Conservation (phyloP, 64 coral and sea anemone species). For the Acropora tenuis region DNA sequence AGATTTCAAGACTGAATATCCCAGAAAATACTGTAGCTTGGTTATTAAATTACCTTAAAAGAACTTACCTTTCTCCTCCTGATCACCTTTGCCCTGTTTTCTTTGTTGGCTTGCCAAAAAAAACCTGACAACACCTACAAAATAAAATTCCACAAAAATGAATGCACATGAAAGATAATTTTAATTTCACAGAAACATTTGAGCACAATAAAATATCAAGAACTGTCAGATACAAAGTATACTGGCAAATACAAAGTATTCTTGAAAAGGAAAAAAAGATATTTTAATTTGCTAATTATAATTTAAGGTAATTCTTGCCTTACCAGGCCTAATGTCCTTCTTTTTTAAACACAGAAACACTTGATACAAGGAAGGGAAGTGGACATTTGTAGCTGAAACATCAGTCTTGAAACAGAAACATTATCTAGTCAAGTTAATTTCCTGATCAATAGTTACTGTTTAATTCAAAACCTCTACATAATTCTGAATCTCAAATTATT, state of each 20-base stretch:
- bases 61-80: slow-evolving; percentile 15
- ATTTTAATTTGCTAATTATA: not conserved
- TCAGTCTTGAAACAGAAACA: not conserved
- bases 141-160: not conserved
- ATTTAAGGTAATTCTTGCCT: not conserved
- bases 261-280: not conserved
- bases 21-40: not conserved
- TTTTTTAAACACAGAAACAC: slow-evolving; percentile 28
- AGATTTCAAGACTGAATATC: not conserved
- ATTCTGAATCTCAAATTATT: no score
- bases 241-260: not conserved
- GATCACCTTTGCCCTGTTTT: slow-evolving; percentile 9
- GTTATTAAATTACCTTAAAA: not conserved
- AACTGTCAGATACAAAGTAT: no score
- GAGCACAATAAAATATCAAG: no score
- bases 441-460: no score
- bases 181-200: no score
- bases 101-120: slow-evolving; percentile 51
- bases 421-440: not conserved
- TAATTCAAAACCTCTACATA: no score
- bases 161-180: not conserved
- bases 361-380: slow-evolving; percentile 29
- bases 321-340: not conserved
- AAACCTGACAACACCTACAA: slow-evolving; percentile 23
- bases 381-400: slow-evolving; percentile 14